Evolutionary conservation across 2,888 invertebrate species (phyloP).

Genomic region (Leptinotarsa tumamoca): DNA sequence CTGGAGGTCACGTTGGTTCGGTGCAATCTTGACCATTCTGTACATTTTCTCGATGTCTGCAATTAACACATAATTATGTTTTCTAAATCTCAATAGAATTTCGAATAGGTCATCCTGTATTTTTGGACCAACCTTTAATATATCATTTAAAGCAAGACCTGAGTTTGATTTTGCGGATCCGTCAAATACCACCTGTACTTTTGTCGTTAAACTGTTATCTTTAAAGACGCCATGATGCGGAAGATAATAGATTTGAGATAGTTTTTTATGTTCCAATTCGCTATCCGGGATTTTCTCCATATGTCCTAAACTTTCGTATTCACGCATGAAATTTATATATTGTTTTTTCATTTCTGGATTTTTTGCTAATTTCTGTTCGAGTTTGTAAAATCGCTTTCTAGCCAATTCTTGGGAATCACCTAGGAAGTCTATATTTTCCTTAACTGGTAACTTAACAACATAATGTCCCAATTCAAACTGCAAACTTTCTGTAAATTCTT

Average conservation of each 20-base stretch:
- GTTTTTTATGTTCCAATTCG: background rate
- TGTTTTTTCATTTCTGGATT: background rate
- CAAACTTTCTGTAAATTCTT: background rate
- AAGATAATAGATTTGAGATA: constrained; percentile 31
- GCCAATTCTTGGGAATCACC: background rate
- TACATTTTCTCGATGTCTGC: constrained; percentile 34
- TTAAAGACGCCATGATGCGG: constrained; percentile 53
- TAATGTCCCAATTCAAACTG: constrained; percentile 3
- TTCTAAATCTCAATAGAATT: constrained; percentile 48
- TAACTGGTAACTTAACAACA: constrained; percentile 1
- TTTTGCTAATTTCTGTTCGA: background rate
- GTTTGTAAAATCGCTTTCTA: constrained; percentile 4
- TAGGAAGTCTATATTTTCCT: background rate
- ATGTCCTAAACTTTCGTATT: background rate
- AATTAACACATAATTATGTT: constrained; percentile 17
- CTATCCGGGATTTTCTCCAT: background rate
- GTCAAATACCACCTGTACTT: constrained; percentile 52
- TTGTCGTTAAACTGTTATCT: constrained; percentile 49
- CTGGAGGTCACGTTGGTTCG: constrained; percentile 23
- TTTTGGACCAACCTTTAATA: constrained; percentile 42
- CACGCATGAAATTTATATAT: constrained; percentile 1
- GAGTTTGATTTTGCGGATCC: constrained; percentile 40
- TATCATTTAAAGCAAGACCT: constrained; percentile 47
- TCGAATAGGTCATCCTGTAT: constrained; percentile 48
- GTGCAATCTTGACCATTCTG: constrained; percentile 16